phyloP scores from a whole-genome alignment of 2,888 invertebrate genomes.

The Homarus gammarus region DNA sequence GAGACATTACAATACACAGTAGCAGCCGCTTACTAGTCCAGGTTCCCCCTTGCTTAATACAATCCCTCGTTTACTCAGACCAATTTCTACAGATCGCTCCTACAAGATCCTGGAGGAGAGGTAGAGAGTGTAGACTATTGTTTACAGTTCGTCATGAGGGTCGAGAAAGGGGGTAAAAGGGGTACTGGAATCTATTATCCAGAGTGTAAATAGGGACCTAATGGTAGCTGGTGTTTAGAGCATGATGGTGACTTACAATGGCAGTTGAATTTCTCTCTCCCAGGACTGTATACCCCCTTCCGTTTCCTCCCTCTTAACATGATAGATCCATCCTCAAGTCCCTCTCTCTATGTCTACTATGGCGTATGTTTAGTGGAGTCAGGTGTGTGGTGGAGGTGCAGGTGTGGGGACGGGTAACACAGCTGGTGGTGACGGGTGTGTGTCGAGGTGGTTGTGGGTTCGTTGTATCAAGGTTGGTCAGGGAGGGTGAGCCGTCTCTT shows the following conservation, averaged over 20 bases:
- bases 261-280: slow-evolving; percentile 18
- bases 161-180: neutral
- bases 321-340: neutral
- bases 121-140: too few relatives aligned
- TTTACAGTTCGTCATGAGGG: neutral
- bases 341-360: neutral
- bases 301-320: neutral
- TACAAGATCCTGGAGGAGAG: neutral
- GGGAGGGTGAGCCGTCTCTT: neutral
- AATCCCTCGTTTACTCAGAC: neutral
- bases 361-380: too few relatives aligned
- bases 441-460: neutral
- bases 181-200: slow-evolving; percentile 6
- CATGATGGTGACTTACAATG: slow-evolving; percentile 33
- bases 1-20: slow-evolving; percentile 52
- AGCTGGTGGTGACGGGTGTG: neutral
- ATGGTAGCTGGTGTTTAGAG: slow-evolving; percentile 11
- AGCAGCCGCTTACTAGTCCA: slow-evolving; percentile 22
- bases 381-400: neutral
- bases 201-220: slow-evolving; percentile 24
- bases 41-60: neutral
- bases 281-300: slow-evolving; percentile 11
- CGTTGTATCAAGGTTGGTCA: neutral
- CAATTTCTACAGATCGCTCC: neutral
- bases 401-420: neutral